Conservation (phyloP, 2,888 invertebrate species). For the Rhodophaea formosa region DNA sequence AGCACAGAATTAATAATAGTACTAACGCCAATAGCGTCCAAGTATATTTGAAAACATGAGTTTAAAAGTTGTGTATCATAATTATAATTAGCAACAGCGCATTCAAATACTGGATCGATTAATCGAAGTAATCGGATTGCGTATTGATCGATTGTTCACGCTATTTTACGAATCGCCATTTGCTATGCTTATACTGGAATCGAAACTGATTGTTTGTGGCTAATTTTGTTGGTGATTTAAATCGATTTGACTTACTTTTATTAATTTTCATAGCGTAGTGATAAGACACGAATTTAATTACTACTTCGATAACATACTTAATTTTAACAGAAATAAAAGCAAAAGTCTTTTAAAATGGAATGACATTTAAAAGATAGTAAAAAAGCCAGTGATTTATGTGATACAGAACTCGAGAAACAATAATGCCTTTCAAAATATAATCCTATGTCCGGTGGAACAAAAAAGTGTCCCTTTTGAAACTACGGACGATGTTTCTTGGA, state of each 20-base stretch:
- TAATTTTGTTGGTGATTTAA: constrained; percentile 38
- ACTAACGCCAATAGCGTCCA: too few species aligned
- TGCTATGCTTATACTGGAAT: constrained; percentile 31
- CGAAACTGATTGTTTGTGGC: constrained; percentile 36
- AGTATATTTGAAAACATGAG: too few species aligned
- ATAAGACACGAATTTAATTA: constrained; percentile 6
- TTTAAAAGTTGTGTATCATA: constrained; percentile 39
- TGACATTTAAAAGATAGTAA: not conserved
- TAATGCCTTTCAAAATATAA: constrained; percentile 28
- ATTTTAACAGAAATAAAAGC: constrained; percentile 4
- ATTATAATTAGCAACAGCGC: constrained; percentile 70
- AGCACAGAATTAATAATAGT: too few species aligned
- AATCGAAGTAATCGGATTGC: too few species aligned
- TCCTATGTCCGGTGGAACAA: constrained; percentile 26
- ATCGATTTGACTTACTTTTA: constrained; percentile 55
- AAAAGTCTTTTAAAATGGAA: not conserved
- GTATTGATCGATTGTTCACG: constrained; percentile 50
- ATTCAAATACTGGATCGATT: too few species aligned
- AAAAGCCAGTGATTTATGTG: constrained; percentile 18
- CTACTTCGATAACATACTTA: not conserved
- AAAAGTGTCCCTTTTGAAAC: constrained; percentile 36
- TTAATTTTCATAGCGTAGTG: constrained; percentile 19
- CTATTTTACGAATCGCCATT: constrained; percentile 42
- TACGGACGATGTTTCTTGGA: constrained; percentile 36
- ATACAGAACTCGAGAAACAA: constrained; percentile 32